Conservation (phyloP, 2,888 invertebrate genomes). For the Hanleya hanleyi region DNA sequence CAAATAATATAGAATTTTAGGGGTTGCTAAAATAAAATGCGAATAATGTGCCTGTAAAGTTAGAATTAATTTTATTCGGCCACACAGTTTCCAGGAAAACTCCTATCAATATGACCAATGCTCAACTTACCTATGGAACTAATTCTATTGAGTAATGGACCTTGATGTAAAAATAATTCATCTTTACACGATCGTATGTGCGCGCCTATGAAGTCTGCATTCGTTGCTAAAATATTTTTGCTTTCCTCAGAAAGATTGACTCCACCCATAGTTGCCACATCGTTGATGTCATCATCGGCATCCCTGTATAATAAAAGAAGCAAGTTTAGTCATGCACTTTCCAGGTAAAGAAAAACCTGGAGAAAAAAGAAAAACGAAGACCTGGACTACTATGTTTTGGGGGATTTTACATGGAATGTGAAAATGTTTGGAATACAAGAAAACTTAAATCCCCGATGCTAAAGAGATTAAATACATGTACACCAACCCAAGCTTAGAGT, state of each 20-base stretch:
- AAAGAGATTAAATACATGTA: too few relatives aligned
- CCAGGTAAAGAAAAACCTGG: too few relatives aligned
- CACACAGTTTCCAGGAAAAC: background rate
- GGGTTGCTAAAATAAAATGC: too few relatives aligned
- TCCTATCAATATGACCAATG: background rate
- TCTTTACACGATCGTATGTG: constrained; percentile 95
- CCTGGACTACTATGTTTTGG: too few relatives aligned
- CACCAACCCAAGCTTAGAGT: too few relatives aligned
- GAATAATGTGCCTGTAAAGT: too few relatives aligned
- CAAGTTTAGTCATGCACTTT: too few relatives aligned
- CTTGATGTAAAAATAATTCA: constrained; percentile 86
- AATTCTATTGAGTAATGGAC: constrained; percentile 82
- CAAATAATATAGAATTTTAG: too few relatives aligned
- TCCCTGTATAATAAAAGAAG: background rate
- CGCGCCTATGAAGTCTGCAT: constrained; percentile 89
- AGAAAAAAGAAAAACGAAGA: too few relatives aligned
- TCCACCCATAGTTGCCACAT: constrained; percentile 99
- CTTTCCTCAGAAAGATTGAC: constrained; percentile 98
- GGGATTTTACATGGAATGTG: too few relatives aligned
- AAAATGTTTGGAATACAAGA: too few relatives aligned
- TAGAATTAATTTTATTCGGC: constrained; percentile 10
- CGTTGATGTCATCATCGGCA: constrained; percentile 96
- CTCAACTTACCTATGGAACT: constrained; percentile 80
- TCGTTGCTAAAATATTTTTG: constrained; percentile 90
- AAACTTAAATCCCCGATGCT: too few relatives aligned